phyloP scores from a whole-genome alignment of 2,797 vertebrate genomes.

The Dicrostonyx torquatus region DNA sequence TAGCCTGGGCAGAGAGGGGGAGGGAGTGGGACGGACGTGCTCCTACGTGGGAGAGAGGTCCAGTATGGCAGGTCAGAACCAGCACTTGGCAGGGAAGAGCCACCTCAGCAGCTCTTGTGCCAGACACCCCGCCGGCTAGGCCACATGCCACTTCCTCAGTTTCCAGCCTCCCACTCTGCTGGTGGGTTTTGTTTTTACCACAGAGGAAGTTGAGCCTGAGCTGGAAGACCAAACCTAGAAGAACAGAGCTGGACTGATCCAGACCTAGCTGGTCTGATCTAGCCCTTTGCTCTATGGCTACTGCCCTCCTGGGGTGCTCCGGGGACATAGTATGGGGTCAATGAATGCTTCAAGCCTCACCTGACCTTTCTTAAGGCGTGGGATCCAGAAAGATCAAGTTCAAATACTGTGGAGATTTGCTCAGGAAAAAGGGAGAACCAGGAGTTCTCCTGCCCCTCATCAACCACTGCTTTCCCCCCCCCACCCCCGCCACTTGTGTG shows the following conservation, averaged over 20 bases:
- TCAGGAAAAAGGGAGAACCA: neutral
- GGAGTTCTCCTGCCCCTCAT: neutral
- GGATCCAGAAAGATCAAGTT: neutral
- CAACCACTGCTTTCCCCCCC: neutral
- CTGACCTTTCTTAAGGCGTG: neutral
- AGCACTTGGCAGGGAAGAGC: neutral
- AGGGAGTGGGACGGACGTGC: neutral
- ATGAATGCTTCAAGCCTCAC: neutral
- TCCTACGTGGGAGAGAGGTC: slow-evolving; percentile 4
- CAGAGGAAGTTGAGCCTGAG: slow-evolving; percentile 5
- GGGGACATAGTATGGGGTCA: neutral
- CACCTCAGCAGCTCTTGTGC: neutral
- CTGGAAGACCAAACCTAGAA: neutral
- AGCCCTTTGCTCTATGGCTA: fast-evolving
- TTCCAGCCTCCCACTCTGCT: neutral
- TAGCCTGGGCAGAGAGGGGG: slow-evolving; percentile 36
- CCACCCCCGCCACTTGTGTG: too few relatives aligned
- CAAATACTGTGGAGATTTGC: neutral
- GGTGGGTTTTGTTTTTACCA: neutral
- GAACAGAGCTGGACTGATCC: neutral
- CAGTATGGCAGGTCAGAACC: neutral
- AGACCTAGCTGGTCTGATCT: neutral
- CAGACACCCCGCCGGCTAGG: neutral
- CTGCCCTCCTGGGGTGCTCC: neutral
- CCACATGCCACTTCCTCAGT: neutral